Base-by-base conservation (phyloP, 2,888 invertebrate genomes). In the Caenorhabditis japonica region DNA sequence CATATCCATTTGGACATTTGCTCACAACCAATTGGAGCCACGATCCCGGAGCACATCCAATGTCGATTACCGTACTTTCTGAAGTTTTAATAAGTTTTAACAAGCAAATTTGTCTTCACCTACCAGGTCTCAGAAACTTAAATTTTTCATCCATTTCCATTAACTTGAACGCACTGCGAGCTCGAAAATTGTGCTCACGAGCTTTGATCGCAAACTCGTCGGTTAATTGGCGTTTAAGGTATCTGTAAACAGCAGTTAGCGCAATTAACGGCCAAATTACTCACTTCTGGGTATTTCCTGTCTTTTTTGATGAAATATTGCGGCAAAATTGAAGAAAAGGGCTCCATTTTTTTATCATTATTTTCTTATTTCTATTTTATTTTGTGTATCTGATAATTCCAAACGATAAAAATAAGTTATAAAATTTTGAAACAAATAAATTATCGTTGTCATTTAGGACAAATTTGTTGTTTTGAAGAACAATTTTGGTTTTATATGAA, bases 161-260 rank as follows among this genome's bases (percentile, higher is more conserved):
- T 41, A 87, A 64, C 69, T 87, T 87, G 79, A 85, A 87, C 8
- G 87, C 87, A 69, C 85, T 85, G 55, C 87, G 47, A 12, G 87
- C 86, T 27, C 87, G 74, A 58, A 76, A 87, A 17, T 73, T 73
- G 60, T 87, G 84, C 58, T 83, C 82, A 10, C 81, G 66, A 4
- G 84, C 83, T 58, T 70, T 70, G 3, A 69, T 60, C 3, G 82
- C 59, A 49, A 77, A 86, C 33, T 79, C 77, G 69, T 86, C 86
- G 13, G 44, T 79, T 19, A 80, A 44, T 49, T 86, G 86, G n/a
- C 83, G 78, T 19, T 76, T 53, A 13, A 85, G 25, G 70, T 83
- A 85, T 51, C 75, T 79, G 56, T 44, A 73, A 47, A 46, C 30
- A 2, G 19, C n/a, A n/a, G n/a, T n/a, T n/a, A n/a, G n/a, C n/a